These are phyloP conservation scores for Blennius ocellaris DNA, from an alignment of 2,113 vertebrate genomes.

Conservation along the genomic window DNA sequence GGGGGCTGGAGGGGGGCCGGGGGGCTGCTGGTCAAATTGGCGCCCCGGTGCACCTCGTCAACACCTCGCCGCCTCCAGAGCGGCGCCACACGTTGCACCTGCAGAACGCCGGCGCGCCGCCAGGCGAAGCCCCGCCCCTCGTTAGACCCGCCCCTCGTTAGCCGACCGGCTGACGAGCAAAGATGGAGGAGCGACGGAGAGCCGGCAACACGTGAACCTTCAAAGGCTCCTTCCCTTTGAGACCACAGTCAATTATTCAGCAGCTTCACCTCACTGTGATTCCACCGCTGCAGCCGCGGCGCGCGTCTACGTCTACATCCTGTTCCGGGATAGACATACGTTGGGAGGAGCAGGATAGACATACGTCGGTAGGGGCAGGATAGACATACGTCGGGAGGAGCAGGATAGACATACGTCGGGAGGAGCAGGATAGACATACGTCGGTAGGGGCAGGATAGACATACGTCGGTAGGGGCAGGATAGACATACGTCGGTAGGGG, in stretches of 20 bases:
- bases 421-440: too few relatives aligned
- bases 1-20: slow-evolving; percentile 28
- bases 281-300: not conserved
- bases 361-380: too few relatives aligned
- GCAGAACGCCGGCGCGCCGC: slow-evolving; percentile 4
- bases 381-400: too few relatives aligned
- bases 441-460: too few relatives aligned
- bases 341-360: too few relatives aligned
- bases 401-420: too few relatives aligned
- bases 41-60: slow-evolving; percentile 67
- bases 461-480: too few relatives aligned
- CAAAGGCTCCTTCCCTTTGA: not conserved
- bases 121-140: not conserved
- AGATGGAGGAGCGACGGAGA: not conserved
- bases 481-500: too few relatives aligned
- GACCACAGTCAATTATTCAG: not conserved
- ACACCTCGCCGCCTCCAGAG: slow-evolving; percentile 54
- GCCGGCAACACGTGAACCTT: not conserved
- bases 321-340: too few relatives aligned
- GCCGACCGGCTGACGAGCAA: not conserved
- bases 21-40: slow-evolving; percentile 67
- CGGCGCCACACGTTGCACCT: slow-evolving; percentile 11
- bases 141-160: slow-evolving; percentile 39
- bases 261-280: not conserved
- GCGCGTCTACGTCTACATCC: not conserved